A percentile compares a stretch with the other conserved stretches of the same genome.
These are phyloP conservation scores for Melanargia galathea DNA, from an alignment of 2,888 invertebrate genomes.

Conservation along the genomic window DNA sequence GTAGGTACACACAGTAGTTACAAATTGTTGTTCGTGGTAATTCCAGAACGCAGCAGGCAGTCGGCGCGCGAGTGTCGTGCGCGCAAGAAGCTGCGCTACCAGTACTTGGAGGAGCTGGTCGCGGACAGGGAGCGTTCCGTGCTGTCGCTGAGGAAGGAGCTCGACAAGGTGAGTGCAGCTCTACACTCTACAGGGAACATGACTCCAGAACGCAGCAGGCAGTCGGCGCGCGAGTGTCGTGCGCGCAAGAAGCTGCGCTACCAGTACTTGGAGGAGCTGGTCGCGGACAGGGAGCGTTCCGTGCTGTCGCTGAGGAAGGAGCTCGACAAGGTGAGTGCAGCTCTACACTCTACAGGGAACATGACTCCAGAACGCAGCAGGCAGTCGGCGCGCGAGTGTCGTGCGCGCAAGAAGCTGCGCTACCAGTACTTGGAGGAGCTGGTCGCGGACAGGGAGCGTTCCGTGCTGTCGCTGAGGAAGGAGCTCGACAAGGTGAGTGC, in stretches of 20 bases:
- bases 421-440: too few species aligned
- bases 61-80: slow-evolving; percentile 98
- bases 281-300: slow-evolving; percentile 95
- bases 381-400: slow-evolving; percentile 98
- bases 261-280: slow-evolving; percentile 68
- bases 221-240: slow-evolving; percentile 98
- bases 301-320: slow-evolving; percentile 93
- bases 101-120: slow-evolving; percentile 97
- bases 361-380: slow-evolving; percentile 91
- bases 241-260: slow-evolving; percentile 93
- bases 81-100: slow-evolving; percentile 97
- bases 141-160: slow-evolving; percentile 91
- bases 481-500: slow-evolving; percentile 95
- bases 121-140: slow-evolving; percentile 96
- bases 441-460: slow-evolving; percentile 95
- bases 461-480: slow-evolving; percentile 92
- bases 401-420: slow-evolving; percentile 97
- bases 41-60: slow-evolving; percentile 95
- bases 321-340: slow-evolving; percentile 89
- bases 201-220: slow-evolving; percentile 93
- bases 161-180: slow-evolving; percentile 88
- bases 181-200: slow-evolving; percentile 26
- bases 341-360: neutral
- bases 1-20: too few species aligned
- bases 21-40: slow-evolving; percentile 21